Base-by-base conservation (phyloP, 2,888 invertebrate species). In the Oxyscelio sp. region DNA sequence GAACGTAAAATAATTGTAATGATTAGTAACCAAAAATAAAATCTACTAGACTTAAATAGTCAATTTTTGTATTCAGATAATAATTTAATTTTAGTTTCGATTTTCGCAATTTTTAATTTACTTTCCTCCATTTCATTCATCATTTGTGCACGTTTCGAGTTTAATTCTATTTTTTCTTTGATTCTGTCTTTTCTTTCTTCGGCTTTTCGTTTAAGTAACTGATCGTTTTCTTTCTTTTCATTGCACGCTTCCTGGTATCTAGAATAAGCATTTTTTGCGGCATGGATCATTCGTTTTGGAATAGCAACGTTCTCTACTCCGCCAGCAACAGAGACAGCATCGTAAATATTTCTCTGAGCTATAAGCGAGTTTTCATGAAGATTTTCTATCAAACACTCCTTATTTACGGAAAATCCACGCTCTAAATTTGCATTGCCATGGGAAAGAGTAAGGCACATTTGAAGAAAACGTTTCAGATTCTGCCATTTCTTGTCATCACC, bases 341-440 rank as follows among this genome's bases (percentile, higher is more conserved):
- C 86, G 73, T 87, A 86, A 13, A 87, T 63, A 17, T 78, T 68
- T 48, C 87, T 66, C 43, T 87, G 79, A n/a, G 85, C 85, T 24
- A 89, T 71, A 11, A 87, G 75, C 4, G 82, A 82, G 22, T 84
- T 65, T 74, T 87, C 86, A n/a, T 50, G 31, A 19, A 83, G 63
- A 71, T 89, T 89, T 40, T 85, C 88, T 24, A 86, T 56, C 19
- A 88, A 59, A 65, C 86, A 86, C 65, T 88, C 85, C 61, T 83
- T 84, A 61, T 87, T 88, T 1, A 87, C 48, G 0, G 88, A 87
- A 68, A 88, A 88, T 17, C 87, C 87, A 40, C 86, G 71, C 79
- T 89, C 86, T 1, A 87, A 59, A 52, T 73, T 70, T 9, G 87
- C 87, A 45, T 89, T 87, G 3, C 87, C 88, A 45, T 89, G 85